A percentile compares a stretch with the other conserved stretches of the same genome.
These are phyloP conservation scores for Dorcus parallelipipedus DNA, from an alignment of 2,888 invertebrate species.

Conservation along the genomic window DNA sequence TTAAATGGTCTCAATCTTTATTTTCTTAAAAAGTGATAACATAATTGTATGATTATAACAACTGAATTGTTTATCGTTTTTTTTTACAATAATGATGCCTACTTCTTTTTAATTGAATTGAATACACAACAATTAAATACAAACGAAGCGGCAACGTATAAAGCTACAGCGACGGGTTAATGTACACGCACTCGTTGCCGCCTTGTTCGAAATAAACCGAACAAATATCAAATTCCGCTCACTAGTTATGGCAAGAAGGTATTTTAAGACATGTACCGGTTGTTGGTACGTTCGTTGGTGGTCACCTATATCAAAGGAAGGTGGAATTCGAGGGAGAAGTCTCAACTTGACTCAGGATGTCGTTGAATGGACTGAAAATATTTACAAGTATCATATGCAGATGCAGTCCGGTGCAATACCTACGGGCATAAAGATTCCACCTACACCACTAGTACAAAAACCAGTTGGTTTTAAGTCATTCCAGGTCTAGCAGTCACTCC, in stretches of 20 bases:
- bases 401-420: conserved; percentile 58
- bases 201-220: no score
- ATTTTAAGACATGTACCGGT: conserved; percentile 91
- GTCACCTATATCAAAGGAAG: conserved; percentile 74
- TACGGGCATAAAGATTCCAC: conserved; percentile 61
- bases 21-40: no score
- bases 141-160: no score
- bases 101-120: no score
- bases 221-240: no score
- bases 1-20: no score
- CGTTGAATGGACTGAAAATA: conserved; percentile 76
- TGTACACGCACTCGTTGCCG: no score
- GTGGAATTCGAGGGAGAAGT: conserved; percentile 77
- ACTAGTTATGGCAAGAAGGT: conserved; percentile 77
- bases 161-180: no score
- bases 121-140: no score
- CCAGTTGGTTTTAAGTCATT: conserved; percentile 61
- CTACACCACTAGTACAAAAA: conserved; percentile 67
- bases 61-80: no score
- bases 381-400: conserved; percentile 83
- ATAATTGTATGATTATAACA: no score
- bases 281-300: conserved; percentile 95
- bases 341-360: conserved; percentile 76
- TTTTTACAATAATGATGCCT: no score
- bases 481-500: conserved; percentile 62